Evolutionary conservation across 2,113 vertebrate species (phyloP), one percentile per base, ranked within the genome.

Genomic region (Anhinga rufa): DNA sequence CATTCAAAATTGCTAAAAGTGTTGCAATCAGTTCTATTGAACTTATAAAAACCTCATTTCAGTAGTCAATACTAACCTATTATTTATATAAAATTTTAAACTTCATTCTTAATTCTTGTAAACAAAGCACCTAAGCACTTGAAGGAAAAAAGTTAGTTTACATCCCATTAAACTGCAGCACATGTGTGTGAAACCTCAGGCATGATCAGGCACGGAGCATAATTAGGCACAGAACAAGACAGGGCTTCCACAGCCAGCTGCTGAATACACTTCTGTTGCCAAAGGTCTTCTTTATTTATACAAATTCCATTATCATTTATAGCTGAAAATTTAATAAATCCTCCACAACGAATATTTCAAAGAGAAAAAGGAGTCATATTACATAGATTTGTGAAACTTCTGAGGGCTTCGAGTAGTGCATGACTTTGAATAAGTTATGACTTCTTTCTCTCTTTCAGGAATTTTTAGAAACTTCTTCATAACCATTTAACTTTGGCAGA

Each of bases 21-120:
- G 75, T 93, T 90, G 86, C 82, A 83, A 68, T 77, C 78, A 90
- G 79, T 94, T 96, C 94, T 95, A 61, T 0, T 66, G 91, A 92
- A 97, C 75, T 94, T 92, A 91, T 0, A 88, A 93, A 95, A 32
- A 74, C 24, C 71, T 88, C 24, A 83, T 91, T 96, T 96, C 97
- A 97, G 95, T 97, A 97, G 96, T 96, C 94, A 96, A 79, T 70
- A 91, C 89, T 96, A 96, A 68, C 46, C 66, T 93, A 93, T 82
- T 93, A 78, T 57, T 81, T 61, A 88, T 89, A 89, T 26, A 86
- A 90, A 96, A 92, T 85, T 88, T 92, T 90, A 71, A 78, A 96
- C 40, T 89, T 82, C 82, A 76, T 85, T 89, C 57, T 26, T 92
- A 64, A 71, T 86, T 93, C 91, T 52, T 94, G 95, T 97, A 95